Evolutionary conservation across 2,888 invertebrate genomes (phyloP).

Genomic region (Drosophila greeni): DNA sequence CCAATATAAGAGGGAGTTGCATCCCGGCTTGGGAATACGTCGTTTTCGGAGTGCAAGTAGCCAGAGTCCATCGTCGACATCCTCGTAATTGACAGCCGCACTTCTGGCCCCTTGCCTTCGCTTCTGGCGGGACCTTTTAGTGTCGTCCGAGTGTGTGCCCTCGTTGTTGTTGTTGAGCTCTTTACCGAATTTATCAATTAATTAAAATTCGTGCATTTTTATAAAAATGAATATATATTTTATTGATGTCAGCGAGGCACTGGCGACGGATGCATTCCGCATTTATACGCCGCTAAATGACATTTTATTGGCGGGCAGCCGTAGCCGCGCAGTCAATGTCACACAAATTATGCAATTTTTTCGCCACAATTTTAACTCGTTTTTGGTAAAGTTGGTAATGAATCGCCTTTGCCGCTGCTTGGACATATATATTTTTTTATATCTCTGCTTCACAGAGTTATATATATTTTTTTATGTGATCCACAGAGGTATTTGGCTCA

Average conservation of each 20-base stretch:
- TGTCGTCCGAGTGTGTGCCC: conserved; percentile 1
- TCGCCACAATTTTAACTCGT: conserved; percentile 72
- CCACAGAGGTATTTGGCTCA: conserved; percentile 50
- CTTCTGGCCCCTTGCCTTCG: conserved; percentile 38
- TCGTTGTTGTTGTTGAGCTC: conserved; percentile 44
- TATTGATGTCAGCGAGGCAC: conserved; percentile 46
- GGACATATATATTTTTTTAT: conserved; percentile 1
- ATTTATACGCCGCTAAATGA: conserved; percentile 57
- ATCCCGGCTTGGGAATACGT: conserved; percentile 24
- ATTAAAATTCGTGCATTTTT: conserved; percentile 75
- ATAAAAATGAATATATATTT: conserved; percentile 57
- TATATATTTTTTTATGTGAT: conserved; percentile 10
- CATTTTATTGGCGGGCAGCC: conserved; percentile 64
- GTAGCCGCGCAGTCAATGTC: conserved; percentile 56
- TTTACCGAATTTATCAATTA: conserved; percentile 74
- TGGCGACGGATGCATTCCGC: conserved; percentile 47
- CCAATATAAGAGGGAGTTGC: not conserved
- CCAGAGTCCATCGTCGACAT: conserved; percentile 40
- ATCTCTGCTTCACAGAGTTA: not conserved
- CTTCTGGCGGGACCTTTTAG: conserved; percentile 23
- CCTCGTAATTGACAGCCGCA: conserved; percentile 72
- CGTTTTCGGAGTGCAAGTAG: conserved; percentile 47
- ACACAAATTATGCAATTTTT: conserved; percentile 74
- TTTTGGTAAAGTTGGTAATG: conserved; percentile 70
- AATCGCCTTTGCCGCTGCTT: conserved; percentile 53